Conservation (phyloP, 2,797 vertebrate species). For the Propithecus deckenii region DNA sequence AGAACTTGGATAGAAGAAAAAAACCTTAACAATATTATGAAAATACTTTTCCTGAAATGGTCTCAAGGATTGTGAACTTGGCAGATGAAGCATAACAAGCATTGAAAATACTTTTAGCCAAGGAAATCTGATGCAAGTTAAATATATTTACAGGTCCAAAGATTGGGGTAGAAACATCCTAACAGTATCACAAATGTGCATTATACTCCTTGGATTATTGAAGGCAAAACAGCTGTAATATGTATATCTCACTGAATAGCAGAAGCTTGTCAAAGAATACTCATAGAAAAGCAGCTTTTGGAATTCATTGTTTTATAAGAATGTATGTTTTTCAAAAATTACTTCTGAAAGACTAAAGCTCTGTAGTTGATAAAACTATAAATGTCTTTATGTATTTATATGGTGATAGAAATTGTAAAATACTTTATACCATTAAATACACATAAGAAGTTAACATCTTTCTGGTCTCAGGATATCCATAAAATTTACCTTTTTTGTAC, state of each 20-base stretch:
- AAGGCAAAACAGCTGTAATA: constrained; percentile 6
- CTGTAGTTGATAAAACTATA: constrained; percentile 67
- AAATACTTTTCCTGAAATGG: constrained; percentile 65
- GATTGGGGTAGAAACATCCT: constrained; percentile 37
- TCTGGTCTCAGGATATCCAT: constrained; percentile 62
- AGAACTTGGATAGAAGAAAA: constrained; percentile 54
- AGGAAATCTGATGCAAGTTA: constrained; percentile 51
- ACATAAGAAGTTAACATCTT: constrained; percentile 47
- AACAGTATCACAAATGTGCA: neutral
- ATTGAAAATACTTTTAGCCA: constrained; percentile 49
- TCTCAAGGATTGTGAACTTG: constrained; percentile 53
- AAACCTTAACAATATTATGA: constrained; percentile 52
- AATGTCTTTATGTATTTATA: constrained; percentile 60
- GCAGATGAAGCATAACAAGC: constrained; percentile 46
- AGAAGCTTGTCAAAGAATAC: constrained; percentile 52
- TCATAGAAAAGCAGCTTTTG: constrained; percentile 65
- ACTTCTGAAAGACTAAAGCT: constrained; percentile 73
- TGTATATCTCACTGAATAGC: neutral
- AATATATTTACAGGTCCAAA: constrained; percentile 34
- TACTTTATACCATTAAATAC: constrained; percentile 45
- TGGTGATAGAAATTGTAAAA: constrained; percentile 45
- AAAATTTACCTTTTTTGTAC: constrained; percentile 55
- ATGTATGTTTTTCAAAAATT: constrained; percentile 73
- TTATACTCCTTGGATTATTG: neutral
- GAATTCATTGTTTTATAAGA: constrained; percentile 40